Evolutionary conservation across 2,113 vertebrate genomes (phyloP), one percentile per base, ranked within the genome.

Genomic region (Tympanuchus pallidicinctus): DNA sequence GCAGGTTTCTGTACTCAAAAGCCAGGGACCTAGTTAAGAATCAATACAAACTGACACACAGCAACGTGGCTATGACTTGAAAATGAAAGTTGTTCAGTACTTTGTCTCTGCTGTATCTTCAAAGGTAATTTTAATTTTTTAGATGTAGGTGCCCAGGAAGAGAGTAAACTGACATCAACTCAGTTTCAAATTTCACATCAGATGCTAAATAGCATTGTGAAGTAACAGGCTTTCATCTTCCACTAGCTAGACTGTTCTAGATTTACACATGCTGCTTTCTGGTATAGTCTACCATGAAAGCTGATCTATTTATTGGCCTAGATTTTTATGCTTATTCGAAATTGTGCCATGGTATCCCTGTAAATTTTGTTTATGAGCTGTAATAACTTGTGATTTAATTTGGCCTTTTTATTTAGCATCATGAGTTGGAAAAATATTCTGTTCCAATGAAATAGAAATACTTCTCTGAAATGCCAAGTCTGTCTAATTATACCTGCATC

Each of bases 271-370:
- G 40, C 82, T 77, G 69, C 61, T 80, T 91, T 64, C 82, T 94
- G 61, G 69, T 81, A 6, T 83, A 94, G 93, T 61, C 93, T 96
- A 81, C 92, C 86, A 96, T 64, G 47, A 61, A 93, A 88, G 90
- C 2, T 95, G 96, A 94, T 96, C 95, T 96, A 95, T 92, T 96
- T 96, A 93, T 85, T 96, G 95, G 83, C 95, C 95, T 93, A 96
- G 81, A 95, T 96, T 93, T 90, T 89, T 79, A 71, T 76, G 43
- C 13, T 89, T 56, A 71, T 32, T 88, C 47, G 74, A 84, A 94
- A 38, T 36, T 52, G 43, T 86, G 80, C 73, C 52, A 86, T 47
- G 27, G 52, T n/a, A 81, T 56, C 50, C 64, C 67, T 83, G 2
- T 4, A 81, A 76, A n/a, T 56, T 86, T 82, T 89, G 63, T 60